phyloP scores from a whole-genome alignment of 2,797 vertebrate species.

The Picus viridis region DNA sequence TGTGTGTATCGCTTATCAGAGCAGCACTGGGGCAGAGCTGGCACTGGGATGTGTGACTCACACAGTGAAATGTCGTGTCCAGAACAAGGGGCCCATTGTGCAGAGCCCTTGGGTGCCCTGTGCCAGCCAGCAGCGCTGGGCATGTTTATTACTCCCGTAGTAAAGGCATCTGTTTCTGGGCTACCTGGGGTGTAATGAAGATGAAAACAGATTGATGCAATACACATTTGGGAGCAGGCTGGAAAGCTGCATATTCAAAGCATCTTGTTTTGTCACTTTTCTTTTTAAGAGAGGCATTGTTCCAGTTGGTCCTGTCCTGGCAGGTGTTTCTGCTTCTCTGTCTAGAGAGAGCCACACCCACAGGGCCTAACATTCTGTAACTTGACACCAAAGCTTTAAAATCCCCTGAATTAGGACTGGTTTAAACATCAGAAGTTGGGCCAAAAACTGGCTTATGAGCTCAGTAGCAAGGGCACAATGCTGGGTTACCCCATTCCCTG shows the following conservation, averaged over 20 bases:
- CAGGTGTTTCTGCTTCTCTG: not conserved
- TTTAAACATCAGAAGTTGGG: not conserved
- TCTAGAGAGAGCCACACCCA: not conserved
- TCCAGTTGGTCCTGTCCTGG: not conserved
- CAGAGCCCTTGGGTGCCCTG: not conserved
- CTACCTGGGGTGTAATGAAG: constrained; percentile 40
- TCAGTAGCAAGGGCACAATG: accelerated
- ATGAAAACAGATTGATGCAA: constrained; percentile 36
- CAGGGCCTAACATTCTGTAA: not conserved
- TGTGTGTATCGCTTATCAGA: not conserved
- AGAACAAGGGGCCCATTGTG: constrained; percentile 7
- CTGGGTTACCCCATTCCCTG: accelerated
- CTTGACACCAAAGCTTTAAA: not conserved
- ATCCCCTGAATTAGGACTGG: not conserved
- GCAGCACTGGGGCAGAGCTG: not conserved
- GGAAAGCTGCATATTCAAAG: constrained; percentile 3
- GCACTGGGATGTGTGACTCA: not conserved
- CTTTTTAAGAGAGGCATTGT: not conserved
- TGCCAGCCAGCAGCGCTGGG: constrained; percentile 9
- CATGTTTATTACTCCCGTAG: not conserved
- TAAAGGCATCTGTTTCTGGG: constrained; percentile 56
- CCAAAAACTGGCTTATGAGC: not conserved
- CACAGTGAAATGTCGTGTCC: not conserved
- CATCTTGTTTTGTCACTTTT: not conserved
- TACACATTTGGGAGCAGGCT: not conserved